These are phyloP conservation scores for Chaenocephalus aceratus DNA, from an alignment of 2,113 vertebrate species.

Conservation along the genomic window DNA sequence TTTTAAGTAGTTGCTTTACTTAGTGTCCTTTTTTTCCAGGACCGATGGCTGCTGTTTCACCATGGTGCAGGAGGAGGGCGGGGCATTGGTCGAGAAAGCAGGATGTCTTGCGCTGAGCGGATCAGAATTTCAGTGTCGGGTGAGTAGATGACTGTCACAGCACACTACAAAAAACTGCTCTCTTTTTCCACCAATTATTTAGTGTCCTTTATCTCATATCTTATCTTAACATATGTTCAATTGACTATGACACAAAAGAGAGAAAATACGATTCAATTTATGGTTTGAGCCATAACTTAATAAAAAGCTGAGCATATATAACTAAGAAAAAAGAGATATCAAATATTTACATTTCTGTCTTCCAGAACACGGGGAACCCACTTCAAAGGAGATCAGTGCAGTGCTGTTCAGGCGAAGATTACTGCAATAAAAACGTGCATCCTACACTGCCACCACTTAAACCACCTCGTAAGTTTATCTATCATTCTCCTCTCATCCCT, in stretches of 20 bases:
- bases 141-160: constrained; percentile 78
- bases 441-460: constrained; percentile 92
- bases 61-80: constrained; percentile 93
- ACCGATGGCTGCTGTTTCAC: constrained; percentile 97
- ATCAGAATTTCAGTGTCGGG: constrained; percentile 93
- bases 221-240: background rate
- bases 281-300: background rate
- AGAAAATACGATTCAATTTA: background rate
- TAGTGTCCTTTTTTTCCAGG: constrained; percentile 74
- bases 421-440: constrained; percentile 93
- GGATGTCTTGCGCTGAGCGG: constrained; percentile 93
- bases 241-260: background rate
- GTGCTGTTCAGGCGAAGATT: constrained; percentile 95
- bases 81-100: constrained; percentile 89
- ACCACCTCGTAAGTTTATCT: constrained; percentile 84
- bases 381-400: constrained; percentile 90
- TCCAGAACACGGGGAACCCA: constrained; percentile 89
- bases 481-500: constrained; percentile 5
- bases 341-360: constrained; percentile 8
- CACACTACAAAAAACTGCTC: background rate
- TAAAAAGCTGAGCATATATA: background rate
- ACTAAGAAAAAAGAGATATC: background rate
- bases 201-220: background rate
- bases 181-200: too few species aligned
- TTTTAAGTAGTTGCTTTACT: background rate